Evolutionary conservation across 2,888 invertebrate species (phyloP).

Genomic region (Drosophila borborema): DNA sequence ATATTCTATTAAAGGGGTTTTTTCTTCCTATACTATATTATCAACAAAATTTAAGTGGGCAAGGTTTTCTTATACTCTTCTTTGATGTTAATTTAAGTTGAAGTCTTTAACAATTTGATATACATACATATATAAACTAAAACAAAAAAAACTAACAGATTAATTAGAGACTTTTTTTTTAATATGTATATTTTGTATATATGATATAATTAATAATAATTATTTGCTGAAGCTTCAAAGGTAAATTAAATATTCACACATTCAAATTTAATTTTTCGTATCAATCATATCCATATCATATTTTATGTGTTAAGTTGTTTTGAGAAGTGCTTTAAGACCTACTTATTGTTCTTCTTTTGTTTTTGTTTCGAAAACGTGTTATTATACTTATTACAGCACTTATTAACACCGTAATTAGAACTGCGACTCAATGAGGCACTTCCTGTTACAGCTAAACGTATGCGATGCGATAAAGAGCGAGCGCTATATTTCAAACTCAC

Average conservation of each 20-base stretch:
- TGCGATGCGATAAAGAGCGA: conserved; percentile 17
- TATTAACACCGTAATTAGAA: conserved; percentile 36
- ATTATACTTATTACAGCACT: conserved; percentile 15
- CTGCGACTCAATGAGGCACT: conserved; percentile 33
- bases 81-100: too few relatives aligned
- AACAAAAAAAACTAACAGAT: not conserved
- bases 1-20: too few relatives aligned
- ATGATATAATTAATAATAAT: not conserved
- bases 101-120: too few relatives aligned
- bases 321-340: conserved; percentile 3
- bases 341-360: not conserved
- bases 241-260: not conserved
- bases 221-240: not conserved
- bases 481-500: conserved; percentile 35
- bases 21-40: too few relatives aligned
- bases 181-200: not conserved
- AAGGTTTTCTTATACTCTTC: too few relatives aligned
- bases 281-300: not conserved
- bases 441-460: conserved; percentile 27
- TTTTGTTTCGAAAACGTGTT: conserved; percentile 1
- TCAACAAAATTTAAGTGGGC: too few relatives aligned
- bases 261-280: not conserved
- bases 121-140: not conserved
- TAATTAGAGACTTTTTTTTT: not conserved
- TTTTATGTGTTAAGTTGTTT: conserved; percentile 13